These are phyloP conservation scores for Craniophora ligustri DNA, from an alignment of 2,888 invertebrate species.

Conservation along the genomic window DNA sequence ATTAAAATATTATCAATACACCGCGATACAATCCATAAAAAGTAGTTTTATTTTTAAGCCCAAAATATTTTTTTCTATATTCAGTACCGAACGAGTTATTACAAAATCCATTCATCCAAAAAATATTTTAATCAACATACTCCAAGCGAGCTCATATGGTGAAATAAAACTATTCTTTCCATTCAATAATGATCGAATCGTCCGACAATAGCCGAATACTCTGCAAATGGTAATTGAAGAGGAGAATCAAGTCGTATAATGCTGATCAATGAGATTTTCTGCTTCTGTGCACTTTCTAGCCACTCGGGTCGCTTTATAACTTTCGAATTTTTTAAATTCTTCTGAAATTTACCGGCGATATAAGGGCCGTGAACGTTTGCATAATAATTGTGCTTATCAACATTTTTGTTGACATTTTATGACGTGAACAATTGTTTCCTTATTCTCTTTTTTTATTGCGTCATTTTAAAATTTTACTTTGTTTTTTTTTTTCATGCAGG, in stretches of 20 bases:
- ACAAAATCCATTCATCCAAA: background rate
- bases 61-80: no score
- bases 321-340: slow-evolving; percentile 12
- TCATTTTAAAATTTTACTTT: slow-evolving; percentile 11
- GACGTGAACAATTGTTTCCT: slow-evolving; percentile 1
- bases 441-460: slow-evolving; percentile 1
- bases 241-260: slow-evolving; percentile 55
- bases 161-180: slow-evolving; percentile 55
- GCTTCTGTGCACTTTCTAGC: slow-evolving; percentile 58
- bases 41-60: no score
- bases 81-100: background rate
- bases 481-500: slow-evolving; percentile 2
- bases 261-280: slow-evolving; percentile 62
- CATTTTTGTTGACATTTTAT: slow-evolving; percentile 26
- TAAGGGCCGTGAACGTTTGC: slow-evolving; percentile 4
- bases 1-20: no score
- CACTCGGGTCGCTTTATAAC: slow-evolving; percentile 29
- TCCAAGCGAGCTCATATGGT: slow-evolving; percentile 16
- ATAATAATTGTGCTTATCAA: slow-evolving; percentile 20
- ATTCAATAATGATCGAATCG: slow-evolving; percentile 60
- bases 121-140: slow-evolving; percentile 29
- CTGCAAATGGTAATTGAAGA: slow-evolving; percentile 61
- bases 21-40: no score
- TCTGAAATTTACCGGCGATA: slow-evolving; percentile 11
- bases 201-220: slow-evolving; percentile 56